Evolutionary conservation across 2,113 vertebrate genomes (phyloP), one percentile per base, ranked within the genome.

Genomic region (Cyanocitta stelleri): DNA sequence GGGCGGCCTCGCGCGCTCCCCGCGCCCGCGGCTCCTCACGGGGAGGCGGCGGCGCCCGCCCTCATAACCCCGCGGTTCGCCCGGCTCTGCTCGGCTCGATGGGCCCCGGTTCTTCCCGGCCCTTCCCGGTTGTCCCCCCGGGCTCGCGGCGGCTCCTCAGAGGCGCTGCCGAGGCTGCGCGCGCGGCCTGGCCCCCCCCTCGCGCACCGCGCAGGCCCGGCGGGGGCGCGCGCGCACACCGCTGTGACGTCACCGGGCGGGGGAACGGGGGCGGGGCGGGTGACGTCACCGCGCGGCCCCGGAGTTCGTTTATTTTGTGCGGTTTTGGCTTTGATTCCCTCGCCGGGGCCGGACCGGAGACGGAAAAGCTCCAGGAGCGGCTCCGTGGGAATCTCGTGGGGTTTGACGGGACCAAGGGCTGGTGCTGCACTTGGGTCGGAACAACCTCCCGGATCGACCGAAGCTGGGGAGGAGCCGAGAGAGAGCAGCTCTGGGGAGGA

Each of bases 21-120:
- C 69, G 85, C 69, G 43, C 69, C n/a, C 74, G 77, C 87, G 86
- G 72, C 87, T 75, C 37, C 77, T 95, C 91, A 95, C n/a, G 77
- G 77, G 58, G 66, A 80, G 56, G 63, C 41, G 48, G 69, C 74
- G n/a, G 71, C 37, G 4, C 83, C 46, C 56, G 86, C 32, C 84
- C 85, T 82, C 95, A 96, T 96, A 69, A 68, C 96, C 87, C 81
- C 87, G 27, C 77, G 77, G 12, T 5, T 5, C 39, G 77, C 74
- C 24, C 85, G 52, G 54, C 49, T 6, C 74, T 9, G 90, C 64
- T 23, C 39, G 85, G 92, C 68, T 49, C 87, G 46, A 19, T 55
- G 62, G 62, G 51, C 39, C 39, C 62, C 51, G 33, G 7, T 35
- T 12, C 22, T 7, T 15, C 13, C 54, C 32, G 80, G 89, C 62